phyloP scores from a whole-genome alignment of 2,113 vertebrate genomes.

The Trichechus manatus region DNA sequence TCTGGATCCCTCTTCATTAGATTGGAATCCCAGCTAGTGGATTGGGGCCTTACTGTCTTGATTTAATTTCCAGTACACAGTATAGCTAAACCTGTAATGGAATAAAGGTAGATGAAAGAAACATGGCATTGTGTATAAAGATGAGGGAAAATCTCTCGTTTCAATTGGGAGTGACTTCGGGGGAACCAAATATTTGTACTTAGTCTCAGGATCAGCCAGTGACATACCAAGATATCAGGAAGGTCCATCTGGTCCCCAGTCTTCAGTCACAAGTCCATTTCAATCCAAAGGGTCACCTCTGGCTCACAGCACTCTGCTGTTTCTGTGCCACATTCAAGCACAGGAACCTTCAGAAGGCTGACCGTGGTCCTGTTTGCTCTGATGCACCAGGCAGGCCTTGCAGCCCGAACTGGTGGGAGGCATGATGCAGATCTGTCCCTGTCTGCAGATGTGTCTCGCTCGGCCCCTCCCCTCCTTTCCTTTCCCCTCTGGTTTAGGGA shows the following conservation, averaged over 20 bases:
- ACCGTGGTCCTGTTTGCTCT: background rate
- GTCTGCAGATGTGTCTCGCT: background rate
- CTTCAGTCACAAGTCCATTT: background rate
- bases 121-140: background rate
- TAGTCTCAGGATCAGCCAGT: slow-evolving; percentile 10
- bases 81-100: background rate
- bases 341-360: background rate
- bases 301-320: background rate
- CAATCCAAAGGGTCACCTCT: background rate
- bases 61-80: background rate
- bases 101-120: slow-evolving; percentile 9
- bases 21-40: background rate
- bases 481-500: background rate
- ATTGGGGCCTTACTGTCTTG: slow-evolving; percentile 10
- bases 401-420: background rate
- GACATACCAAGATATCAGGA: background rate
- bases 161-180: background rate
- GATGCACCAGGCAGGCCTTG: background rate
- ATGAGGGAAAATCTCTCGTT: background rate
- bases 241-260: background rate
- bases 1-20: slow-evolving; percentile 34
- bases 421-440: too few species aligned
- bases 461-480: background rate
- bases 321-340: background rate
- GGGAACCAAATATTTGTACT: slow-evolving; percentile 26